phyloP scores from a whole-genome alignment of 2,888 invertebrate species.

The Chironomus tentans region DNA sequence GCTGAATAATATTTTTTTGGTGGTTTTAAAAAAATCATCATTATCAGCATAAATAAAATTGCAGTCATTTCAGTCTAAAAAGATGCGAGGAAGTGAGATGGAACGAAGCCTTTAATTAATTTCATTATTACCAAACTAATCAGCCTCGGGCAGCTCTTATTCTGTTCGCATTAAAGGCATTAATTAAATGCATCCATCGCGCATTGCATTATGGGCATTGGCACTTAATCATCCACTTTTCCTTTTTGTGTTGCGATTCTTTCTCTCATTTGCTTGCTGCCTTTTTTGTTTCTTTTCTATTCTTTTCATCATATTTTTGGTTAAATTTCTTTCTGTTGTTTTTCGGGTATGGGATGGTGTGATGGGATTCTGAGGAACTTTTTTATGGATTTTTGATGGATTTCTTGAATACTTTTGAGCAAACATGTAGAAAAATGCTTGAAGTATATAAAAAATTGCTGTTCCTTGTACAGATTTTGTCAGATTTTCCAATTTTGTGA shows the following conservation, averaged over 20 bases:
- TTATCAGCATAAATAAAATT: not conserved
- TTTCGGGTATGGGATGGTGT: no score
- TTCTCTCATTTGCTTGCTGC: not conserved
- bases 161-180: conserved; percentile 4
- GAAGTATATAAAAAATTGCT: no score
- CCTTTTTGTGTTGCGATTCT: not conserved
- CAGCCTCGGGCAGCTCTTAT: conserved; percentile 4
- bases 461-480: no score
- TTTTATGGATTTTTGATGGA: no score
- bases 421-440: no score
- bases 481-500: no score
- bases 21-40: not conserved
- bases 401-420: no score
- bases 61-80: not conserved
- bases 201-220: conserved; percentile 15
- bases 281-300: not conserved
- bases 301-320: not conserved
- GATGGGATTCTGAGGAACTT: no score
- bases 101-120: not conserved
- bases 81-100: not conserved
- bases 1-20: no score
- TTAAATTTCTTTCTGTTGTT: not conserved
- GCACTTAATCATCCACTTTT: conserved; percentile 20
- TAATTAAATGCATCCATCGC: conserved; percentile 9
- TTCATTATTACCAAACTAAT: conserved; percentile 12